Evolutionary conservation across 2,888 invertebrate species (phyloP).

Genomic region (Muschampia plurimacula): DNA sequence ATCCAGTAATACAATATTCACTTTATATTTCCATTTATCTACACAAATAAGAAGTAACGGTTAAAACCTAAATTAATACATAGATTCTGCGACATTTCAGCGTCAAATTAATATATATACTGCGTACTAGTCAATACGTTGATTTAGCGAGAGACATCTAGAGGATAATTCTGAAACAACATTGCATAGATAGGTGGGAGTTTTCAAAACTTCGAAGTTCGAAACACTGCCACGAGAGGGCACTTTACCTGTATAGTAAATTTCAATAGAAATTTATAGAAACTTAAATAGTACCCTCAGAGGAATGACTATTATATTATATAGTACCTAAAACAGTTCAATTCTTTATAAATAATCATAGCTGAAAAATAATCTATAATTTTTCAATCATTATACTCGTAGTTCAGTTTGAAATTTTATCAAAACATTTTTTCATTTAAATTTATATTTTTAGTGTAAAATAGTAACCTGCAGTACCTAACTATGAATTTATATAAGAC

Average conservation of each 20-base stretch:
- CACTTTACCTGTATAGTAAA: neutral
- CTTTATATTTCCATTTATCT: neutral
- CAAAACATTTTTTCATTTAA: no score
- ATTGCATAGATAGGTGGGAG: neutral
- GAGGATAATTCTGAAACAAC: conserved; percentile 28
- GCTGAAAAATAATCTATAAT: no score
- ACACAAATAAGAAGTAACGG: neutral
- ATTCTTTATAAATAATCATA: no score
- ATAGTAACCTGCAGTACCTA: no score
- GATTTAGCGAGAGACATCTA: conserved; percentile 27
- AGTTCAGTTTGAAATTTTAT: no score
- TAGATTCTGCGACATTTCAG: neutral
- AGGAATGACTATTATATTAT: no score
- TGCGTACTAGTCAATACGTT: neutral
- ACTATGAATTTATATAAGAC: no score
- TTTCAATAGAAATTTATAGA: neutral
- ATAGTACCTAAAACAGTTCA: no score
- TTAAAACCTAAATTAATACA: neutral
- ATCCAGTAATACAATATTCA: neutral
- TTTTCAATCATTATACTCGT: no score
- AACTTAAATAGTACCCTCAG: no score
- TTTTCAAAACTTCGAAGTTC: conserved; percentile 32
- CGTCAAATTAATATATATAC: neutral
- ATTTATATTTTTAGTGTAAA: no score
- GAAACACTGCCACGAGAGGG: conserved; percentile 40